Conservation (phyloP, 2,888 invertebrate species). For the Epinotia ramella region DNA sequence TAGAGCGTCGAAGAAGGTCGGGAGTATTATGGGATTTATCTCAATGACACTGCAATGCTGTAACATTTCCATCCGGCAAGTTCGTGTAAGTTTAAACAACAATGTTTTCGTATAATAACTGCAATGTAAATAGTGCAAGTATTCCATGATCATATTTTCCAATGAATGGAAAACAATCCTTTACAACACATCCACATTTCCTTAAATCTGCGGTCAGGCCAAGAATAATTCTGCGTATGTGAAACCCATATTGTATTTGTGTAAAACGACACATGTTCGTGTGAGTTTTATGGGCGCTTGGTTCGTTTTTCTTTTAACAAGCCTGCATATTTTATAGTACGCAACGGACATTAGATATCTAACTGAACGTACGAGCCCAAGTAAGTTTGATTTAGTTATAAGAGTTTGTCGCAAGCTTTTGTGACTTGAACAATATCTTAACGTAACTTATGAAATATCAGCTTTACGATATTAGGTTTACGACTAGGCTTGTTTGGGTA, state of each 20-base stretch:
- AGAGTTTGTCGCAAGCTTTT: conserved; percentile 32
- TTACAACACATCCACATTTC: conserved; percentile 18
- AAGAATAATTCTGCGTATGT: conserved; percentile 13
- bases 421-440: conserved; percentile 35
- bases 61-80: neutral
- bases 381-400: conserved; percentile 9
- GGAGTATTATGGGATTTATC: no score
- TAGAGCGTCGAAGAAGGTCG: neutral
- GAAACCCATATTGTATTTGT: neutral
- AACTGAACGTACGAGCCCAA: conserved; percentile 12
- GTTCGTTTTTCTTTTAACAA: neutral
- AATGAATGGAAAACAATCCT: conserved; percentile 11
- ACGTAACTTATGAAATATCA: conserved; percentile 43
- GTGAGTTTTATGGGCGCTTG: neutral
- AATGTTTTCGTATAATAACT: neutral
- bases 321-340: conserved; percentile 31
- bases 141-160: neutral
- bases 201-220: conserved; percentile 2
- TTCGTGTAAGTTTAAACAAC: neutral
- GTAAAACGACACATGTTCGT: neutral
- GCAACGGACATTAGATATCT: conserved; percentile 32
- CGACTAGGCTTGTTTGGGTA: conserved; percentile 17
- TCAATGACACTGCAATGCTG: no score
- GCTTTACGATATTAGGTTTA: conserved; percentile 34
- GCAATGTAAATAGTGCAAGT: neutral